Base-by-base conservation (phyloP, 2,888 invertebrate genomes). In the Apamea epomidion region DNA sequence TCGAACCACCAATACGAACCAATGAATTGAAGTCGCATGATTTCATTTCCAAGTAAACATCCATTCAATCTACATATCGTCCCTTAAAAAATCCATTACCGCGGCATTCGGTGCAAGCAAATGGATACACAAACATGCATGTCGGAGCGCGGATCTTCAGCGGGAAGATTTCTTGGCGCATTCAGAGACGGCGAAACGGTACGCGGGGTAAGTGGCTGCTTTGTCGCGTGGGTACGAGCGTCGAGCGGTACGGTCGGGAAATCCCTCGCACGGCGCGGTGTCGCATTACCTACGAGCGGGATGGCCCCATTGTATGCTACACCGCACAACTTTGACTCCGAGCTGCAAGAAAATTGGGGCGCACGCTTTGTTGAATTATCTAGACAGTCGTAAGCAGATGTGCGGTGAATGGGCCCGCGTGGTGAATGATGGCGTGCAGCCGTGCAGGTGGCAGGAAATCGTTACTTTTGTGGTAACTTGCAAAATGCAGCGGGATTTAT, bases 81-180 rank as follows among this genome's bases (percentile, higher is more conserved):
- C 29, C 74, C 75, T 72, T 83, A 89, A 90, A 89, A 94, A 94
- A 93, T 93, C 93, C 94, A 94, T 94, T 94, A 94, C 91, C 88
- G 87, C 85, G 86, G 87, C 88, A 90, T 93, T 92, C 92, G 91
- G 91, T 89, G 91, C 90, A 88, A 90, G 93, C 92, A 94, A 95
- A 95, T 95, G 95, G 94, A 93, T 94, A 93, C 92, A 94, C 95
- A 95, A 95, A 95, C 94, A 95, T 91, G 91, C 89, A 86, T 89
- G 89, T 90, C 89, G 90, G 84, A 85, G 85, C 90, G 91, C 88
- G 87, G 90, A 90, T 91, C 92, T 92, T 74, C 88, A 90, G 86
- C 81, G 80, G 81, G 90, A 89, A 92, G 91, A 94, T 93, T 93
- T 93, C 92, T 91, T 82, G 86, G 92, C 91, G 94, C 93, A 94